These are phyloP conservation scores for Chalcosyrphus nemorum DNA, from an alignment of 2,888 invertebrate species.

Conservation along the genomic window DNA sequence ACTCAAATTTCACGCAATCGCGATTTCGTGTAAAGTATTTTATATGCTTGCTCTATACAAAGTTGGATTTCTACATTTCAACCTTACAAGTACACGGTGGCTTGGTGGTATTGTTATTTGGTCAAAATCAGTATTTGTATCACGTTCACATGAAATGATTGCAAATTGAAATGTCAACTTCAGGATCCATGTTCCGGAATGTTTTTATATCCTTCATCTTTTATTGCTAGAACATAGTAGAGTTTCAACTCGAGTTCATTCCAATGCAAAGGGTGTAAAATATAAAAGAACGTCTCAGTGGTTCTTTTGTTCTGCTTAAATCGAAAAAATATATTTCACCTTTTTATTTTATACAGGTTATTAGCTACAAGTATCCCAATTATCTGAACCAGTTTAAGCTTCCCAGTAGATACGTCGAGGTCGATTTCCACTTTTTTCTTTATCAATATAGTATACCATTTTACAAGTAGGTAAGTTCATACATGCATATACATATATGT, in stretches of 20 bases:
- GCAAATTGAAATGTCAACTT: constrained; percentile 65
- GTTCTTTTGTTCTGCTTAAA: neutral
- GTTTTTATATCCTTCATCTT: constrained; percentile 25
- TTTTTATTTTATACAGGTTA: too few relatives aligned
- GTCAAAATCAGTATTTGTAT: constrained; percentile 41
- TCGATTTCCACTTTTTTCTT: too few relatives aligned
- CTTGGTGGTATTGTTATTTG: constrained; percentile 19
- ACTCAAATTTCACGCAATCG: constrained; percentile 14
- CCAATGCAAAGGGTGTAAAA: neutral
- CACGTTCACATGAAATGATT: constrained; percentile 52
- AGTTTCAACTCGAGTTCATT: constrained; percentile 26
- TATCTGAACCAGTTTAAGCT: too few relatives aligned
- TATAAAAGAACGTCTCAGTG: neutral
- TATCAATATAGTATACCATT: too few relatives aligned
- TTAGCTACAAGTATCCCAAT: too few relatives aligned
- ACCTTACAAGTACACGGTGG: neutral
- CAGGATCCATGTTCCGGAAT: constrained; percentile 45
- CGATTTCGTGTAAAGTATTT: neutral
- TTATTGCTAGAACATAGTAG: constrained; percentile 26
- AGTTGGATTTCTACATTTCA: neutral
- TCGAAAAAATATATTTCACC: too few relatives aligned
- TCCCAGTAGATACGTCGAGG: too few relatives aligned
- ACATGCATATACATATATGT: too few relatives aligned
- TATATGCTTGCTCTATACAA: neutral
- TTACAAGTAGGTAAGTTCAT: too few relatives aligned